Percentiles rank a stretch among this genome's conserved stretches.
phyloP scores from a whole-genome alignment of 1,140 invertebrate species.

The Drosophila pectinifera region DNA sequence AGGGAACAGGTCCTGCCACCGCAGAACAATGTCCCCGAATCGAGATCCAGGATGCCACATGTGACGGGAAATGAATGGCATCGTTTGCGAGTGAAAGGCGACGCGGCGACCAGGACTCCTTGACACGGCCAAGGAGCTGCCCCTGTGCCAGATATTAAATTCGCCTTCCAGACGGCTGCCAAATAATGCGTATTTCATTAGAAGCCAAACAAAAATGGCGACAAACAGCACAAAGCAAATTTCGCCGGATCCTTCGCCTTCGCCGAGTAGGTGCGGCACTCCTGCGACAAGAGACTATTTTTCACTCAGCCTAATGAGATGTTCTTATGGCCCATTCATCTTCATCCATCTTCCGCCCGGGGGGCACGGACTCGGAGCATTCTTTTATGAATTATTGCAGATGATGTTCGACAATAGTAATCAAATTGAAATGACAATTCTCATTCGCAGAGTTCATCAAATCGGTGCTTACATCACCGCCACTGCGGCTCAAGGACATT shows the following conservation, averaged over 20 bases:
- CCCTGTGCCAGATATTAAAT: slow-evolving; percentile 54
- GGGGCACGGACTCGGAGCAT: neutral
- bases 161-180: slow-evolving; percentile 41
- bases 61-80: slow-evolving; percentile 62
- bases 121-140: slow-evolving; percentile 3
- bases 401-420: slow-evolving; percentile 52
- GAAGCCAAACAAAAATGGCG: slow-evolving; percentile 48
- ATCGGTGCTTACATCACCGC: neutral
- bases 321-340: slow-evolving; percentile 43
- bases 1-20: slow-evolving; percentile 8
- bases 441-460: slow-evolving; percentile 9
- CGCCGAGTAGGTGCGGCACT: slow-evolving; percentile 9
- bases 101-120: slow-evolving; percentile 9
- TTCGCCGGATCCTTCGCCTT: neutral
- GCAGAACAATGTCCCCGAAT: slow-evolving; percentile 40
- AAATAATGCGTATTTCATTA: slow-evolving; percentile 70
- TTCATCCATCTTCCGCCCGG: slow-evolving; percentile 41
- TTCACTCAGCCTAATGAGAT: slow-evolving; percentile 54
- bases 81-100: slow-evolving; percentile 57
- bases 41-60: slow-evolving; percentile 32
- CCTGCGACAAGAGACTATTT: slow-evolving; percentile 29
- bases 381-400: slow-evolving; percentile 43
- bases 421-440: slow-evolving; percentile 41
- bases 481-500: neutral
- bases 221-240: slow-evolving; percentile 30